These are phyloP conservation scores for Chiloscyllium plagiosum DNA, from an alignment of 2,113 vertebrate genomes.

Conservation along the genomic window DNA sequence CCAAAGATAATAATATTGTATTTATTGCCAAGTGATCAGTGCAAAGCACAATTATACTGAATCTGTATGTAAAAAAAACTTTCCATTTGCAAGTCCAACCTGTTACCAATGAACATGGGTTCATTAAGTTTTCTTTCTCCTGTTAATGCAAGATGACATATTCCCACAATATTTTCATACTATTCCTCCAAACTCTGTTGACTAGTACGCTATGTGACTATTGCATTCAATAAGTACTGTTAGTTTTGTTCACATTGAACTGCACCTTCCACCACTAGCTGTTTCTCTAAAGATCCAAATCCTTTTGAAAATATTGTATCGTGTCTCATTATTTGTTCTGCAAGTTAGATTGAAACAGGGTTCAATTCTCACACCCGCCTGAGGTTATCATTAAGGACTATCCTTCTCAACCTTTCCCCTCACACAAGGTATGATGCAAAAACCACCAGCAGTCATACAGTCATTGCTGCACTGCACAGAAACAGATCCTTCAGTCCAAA, in stretches of 20 bases:
- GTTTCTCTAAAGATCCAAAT: neutral
- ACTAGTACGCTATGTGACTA: neutral
- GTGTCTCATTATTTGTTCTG: neutral
- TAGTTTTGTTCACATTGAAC: neutral
- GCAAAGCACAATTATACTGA: neutral
- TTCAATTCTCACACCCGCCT: too few relatives aligned
- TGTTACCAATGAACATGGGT: neutral
- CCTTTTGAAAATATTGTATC: neutral
- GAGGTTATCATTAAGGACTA: too few relatives aligned
- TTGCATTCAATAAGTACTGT: neutral
- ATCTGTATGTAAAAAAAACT: neutral
- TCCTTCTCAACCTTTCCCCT: too few relatives aligned
- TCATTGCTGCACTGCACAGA: too few relatives aligned
- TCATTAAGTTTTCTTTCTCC: neutral
- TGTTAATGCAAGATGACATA: neutral
- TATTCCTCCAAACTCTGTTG: neutral
- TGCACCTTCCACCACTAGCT: neutral
- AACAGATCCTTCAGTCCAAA: too few relatives aligned
- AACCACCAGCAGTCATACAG: too few relatives aligned
- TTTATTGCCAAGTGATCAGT: neutral
- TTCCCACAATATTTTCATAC: neutral
- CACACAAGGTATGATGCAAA: too few relatives aligned
- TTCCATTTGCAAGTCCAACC: neutral
- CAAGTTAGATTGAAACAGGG: too few relatives aligned
- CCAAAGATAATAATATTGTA: neutral